These are phyloP conservation scores for Parauchenoglanis ngamensis DNA, from an alignment of 2,797 vertebrate genomes.

Conservation along the genomic window DNA sequence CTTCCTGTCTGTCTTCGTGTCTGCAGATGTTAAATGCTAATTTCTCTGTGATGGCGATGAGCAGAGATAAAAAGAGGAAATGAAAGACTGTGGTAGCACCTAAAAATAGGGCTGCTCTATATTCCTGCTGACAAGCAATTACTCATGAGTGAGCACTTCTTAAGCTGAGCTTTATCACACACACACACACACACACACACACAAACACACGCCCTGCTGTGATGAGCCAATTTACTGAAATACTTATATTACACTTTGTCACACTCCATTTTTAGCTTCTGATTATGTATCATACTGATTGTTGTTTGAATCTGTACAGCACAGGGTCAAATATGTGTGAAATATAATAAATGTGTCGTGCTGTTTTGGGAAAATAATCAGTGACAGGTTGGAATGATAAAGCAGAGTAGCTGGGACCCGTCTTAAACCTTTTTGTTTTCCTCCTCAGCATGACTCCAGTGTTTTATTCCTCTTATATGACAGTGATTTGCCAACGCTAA, in stretches of 20 bases:
- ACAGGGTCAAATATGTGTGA: background rate
- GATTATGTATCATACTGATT: background rate
- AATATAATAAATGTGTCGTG: background rate
- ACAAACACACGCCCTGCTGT: slow-evolving; percentile 8
- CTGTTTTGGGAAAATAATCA: background rate
- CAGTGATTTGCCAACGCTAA: background rate
- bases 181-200: slow-evolving; percentile 22
- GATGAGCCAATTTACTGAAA: slow-evolving; percentile 10
- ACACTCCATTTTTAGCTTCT: background rate
- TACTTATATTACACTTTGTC: slow-evolving; percentile 22
- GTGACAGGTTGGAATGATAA: background rate
- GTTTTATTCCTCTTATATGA: background rate
- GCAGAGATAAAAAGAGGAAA: slow-evolving; percentile 20
- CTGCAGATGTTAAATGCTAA: slow-evolving; percentile 22
- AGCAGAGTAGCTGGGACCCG: background rate
- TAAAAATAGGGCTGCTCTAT: slow-evolving; percentile 27
- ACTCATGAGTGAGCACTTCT: slow-evolving; percentile 33
- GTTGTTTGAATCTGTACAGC: background rate
- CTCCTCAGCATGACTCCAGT: background rate
- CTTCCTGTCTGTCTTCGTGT: background rate
- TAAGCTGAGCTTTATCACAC: slow-evolving; percentile 16
- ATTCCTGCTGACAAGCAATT: slow-evolving; percentile 35
- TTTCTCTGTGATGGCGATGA: background rate
- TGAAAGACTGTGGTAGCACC: slow-evolving; percentile 15
- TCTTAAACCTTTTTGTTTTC: background rate